Base-by-base conservation (phyloP, 2,888 invertebrate genomes). In the Rhogogaster chlorosoma region DNA sequence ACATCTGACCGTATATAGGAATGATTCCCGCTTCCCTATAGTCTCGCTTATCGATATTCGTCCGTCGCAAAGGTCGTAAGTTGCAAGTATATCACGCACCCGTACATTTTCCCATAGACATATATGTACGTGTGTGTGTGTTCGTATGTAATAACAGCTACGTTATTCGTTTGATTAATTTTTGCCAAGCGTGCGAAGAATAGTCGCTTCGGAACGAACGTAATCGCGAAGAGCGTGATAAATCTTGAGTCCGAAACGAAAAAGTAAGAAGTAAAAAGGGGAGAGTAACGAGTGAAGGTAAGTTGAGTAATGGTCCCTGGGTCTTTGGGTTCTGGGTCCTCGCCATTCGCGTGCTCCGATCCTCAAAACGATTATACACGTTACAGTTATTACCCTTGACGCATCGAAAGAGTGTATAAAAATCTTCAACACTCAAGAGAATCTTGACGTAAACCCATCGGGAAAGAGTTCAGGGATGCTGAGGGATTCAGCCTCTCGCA, bases 221-320 rank as follows among this genome's bases (percentile, higher is more conserved):
- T 80, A 80, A 80, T 80, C 80, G 80, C 80, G 57, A 80, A 38
- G 61, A 61, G 38, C 26, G 80, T 49, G 80, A 80, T 80, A 80
- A 80, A 80, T 80, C 80, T 80, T 61, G 26, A 32, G 80, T 61
- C 61, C 57, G 61, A 80, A 80, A 80, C 57, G 80, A 80, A 77
- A 80, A 80, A 80, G 80, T 80, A 38, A 80, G 80, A 80, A 57
- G 80, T 80, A 80, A 80, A 80, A 80, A 36, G 80, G 80, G 38
- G 61, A 80, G 80, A 80, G 80, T 61, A 80, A 80, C 80, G 80
- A 61, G 80, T 80, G 80, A 80, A 80, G 61, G 80, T 80, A 80
- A 61, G 80, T 80, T 80, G 80, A 80, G 80, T 80, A 80, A 80
- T 80, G 80, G 80, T 80, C 36, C 80, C 38, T 9, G 61, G 80